These are phyloP conservation scores for Atta cephalotes DNA, from an alignment of 1,140 invertebrate species.

Conservation along the genomic window DNA sequence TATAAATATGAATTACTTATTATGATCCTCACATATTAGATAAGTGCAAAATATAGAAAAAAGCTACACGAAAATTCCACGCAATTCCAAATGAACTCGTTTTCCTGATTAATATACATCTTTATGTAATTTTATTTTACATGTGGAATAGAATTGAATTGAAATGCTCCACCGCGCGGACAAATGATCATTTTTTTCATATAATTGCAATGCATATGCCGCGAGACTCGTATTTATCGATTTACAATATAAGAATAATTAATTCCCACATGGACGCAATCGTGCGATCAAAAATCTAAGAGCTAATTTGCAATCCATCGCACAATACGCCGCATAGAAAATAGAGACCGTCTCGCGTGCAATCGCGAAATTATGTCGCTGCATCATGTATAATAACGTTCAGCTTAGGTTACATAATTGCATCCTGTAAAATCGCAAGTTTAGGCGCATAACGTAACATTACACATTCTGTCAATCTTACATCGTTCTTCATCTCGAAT, in stretches of 20 bases:
- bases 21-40: not conserved
- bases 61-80: not conserved
- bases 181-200: constrained; percentile 6
- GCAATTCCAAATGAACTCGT: not conserved
- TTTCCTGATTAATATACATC: not conserved
- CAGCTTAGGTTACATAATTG: constrained; percentile 1
- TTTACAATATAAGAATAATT: constrained; percentile 18
- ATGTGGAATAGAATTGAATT: not conserved
- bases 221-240: not conserved
- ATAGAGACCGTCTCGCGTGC: not conserved
- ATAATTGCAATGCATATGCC: not conserved
- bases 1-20: not conserved
- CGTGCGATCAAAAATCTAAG: not conserved
- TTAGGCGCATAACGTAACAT: not conserved
- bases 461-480: not conserved
- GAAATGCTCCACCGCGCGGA: too few relatives aligned
- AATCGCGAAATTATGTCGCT: not conserved
- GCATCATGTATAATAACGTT: not conserved
- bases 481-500: not conserved
- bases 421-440: constrained; percentile 9
- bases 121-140: constrained; percentile 21
- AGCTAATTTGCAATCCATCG: not conserved
- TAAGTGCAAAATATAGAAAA: not conserved
- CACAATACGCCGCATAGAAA: not conserved
- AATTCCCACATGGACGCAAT: not conserved